Base-by-base conservation (phyloP, 2,888 invertebrate species). In the Brachypterus glaber region DNA sequence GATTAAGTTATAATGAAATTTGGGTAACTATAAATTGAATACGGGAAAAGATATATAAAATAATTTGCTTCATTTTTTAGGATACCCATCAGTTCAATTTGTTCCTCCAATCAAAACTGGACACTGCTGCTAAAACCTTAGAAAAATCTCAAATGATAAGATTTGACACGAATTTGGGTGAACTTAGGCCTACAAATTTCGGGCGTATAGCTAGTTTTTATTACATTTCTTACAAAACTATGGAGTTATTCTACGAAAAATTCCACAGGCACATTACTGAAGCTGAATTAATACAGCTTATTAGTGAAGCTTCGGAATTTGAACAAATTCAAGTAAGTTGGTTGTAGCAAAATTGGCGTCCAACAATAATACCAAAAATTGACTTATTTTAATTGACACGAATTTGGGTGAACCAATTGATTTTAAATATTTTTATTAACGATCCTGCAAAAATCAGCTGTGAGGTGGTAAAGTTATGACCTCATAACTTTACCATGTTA, bases 161-260 rank as follows among this genome's bases (percentile, higher is more conserved):
- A 1, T 98, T 83, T 60, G 89, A 91, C 62, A 76, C 80, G 40
- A 69, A 78, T 37, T 87, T 88, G 1, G 88, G 89, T 33, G 87
- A 87, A 58, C 73, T 92, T 8, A 76, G 76, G 50, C 68, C 80
- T 2, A 86, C 84, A 2, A 92, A 97, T 66, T 71, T 95, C 46
- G 98, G 98, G 0, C 76, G 98, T 37, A 97, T 92, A 9, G 95
- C 98, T 0, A 95, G 95, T 59, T 91, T 96, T 63, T 98, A 85
- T 68, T 99, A 99, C 66, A 89, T 99, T 43, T 96, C 93, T 46
- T 87, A 88, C 59, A 90, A 91, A 51, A 97, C 97, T 0, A 86
- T 98, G 52, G 87, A 92, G 62, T 78, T 84, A 13, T 91, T 96
- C 64, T 92, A 93, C 64, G 85, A 90, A 46, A 72, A 79, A 57